Base-by-base conservation (phyloP, 2,797 vertebrate species). In the Buphagus erythrorhynchus region DNA sequence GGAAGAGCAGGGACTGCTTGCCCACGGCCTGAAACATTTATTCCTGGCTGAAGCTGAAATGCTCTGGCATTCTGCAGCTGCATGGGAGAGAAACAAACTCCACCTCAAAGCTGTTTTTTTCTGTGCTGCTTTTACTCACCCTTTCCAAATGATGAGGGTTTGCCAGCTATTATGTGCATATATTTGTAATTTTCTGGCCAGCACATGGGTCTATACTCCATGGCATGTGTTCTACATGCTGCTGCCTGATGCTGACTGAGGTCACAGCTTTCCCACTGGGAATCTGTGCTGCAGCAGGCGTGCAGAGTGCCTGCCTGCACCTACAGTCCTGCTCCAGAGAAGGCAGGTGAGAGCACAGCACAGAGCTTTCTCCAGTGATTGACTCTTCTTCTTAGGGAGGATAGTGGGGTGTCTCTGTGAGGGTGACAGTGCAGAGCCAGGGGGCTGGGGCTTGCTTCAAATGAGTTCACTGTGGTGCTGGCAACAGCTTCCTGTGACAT, bases 201-300 rank as follows among this genome's bases (percentile, higher is more conserved):
- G 17, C 20, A 55, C 5, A 18, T 28, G 61, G 29, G 54, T 78
- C 68, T 63, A 2, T 13, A 38, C 31, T 72, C 71, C 35, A 5
- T 3, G 14, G n/a, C 20, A 54, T 36, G 24, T 51, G 35, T 58
- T 22, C 15, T 21, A 5, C 20, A 8, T 16, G 28, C 40, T 80
- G 29, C 13, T 95, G 13, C 61, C 42, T 51, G 57, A 35, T 0
- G 0, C 7, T 74, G 72, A 4, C 54, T 73, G 18, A 67, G 54
- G 63, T 62, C 65, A 51, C 61, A 66, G n/a, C 55, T 69, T 51
- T 86, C 46, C 40, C 66, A 9, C n/a, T 36, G 55, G 19, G 68
- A 25, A 3, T 5, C 25, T 1, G 1, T 6, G 13, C n/a, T 38
- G 57, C 76, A 76, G 67, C 40, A 35, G 2, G 3, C 1, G 0